These are phyloP conservation scores for Zonotrichia leucophrys DNA, from an alignment of 2,113 vertebrate genomes.

Conservation along the genomic window DNA sequence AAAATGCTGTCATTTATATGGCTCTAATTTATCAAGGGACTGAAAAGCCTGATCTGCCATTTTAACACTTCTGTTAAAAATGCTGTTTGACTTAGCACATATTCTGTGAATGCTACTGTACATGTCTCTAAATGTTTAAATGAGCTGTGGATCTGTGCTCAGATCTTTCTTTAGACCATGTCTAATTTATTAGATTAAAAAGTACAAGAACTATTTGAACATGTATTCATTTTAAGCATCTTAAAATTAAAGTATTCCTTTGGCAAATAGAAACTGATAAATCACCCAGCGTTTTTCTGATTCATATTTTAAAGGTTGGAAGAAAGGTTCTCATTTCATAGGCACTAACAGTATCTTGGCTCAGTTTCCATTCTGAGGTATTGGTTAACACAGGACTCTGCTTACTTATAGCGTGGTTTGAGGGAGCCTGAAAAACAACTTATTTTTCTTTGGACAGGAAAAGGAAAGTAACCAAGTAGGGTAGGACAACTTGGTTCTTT, in stretches of 20 bases:
- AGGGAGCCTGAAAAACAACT: background rate
- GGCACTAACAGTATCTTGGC: background rate
- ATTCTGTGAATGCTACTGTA: background rate
- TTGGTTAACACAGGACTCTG: background rate
- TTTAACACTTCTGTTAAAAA: constrained; percentile 1
- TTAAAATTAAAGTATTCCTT: background rate
- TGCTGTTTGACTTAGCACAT: background rate
- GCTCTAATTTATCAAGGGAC: constrained; percentile 23
- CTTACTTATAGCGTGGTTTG: background rate
- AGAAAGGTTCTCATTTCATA: background rate
- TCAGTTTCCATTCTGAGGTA: background rate
- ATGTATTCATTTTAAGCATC: background rate
- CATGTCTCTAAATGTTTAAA: background rate
- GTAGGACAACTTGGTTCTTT: no score
- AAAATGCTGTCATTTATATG: constrained; percentile 40
- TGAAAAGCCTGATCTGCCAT: constrained; percentile 3
- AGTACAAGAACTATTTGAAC: background rate
- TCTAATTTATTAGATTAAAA: background rate
- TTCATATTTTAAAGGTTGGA: background rate
- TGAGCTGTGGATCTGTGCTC: background rate
- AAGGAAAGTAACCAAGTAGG: no score
- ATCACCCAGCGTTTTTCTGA: background rate
- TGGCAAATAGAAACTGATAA: background rate
- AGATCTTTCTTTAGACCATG: background rate
- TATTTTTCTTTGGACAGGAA: background rate